A percentile compares a stretch with the other conserved stretches of the same genome.
These are phyloP conservation scores for Pomatorhinus ruficollis DNA, from an alignment of 2,113 vertebrate genomes.

Conservation along the genomic window DNA sequence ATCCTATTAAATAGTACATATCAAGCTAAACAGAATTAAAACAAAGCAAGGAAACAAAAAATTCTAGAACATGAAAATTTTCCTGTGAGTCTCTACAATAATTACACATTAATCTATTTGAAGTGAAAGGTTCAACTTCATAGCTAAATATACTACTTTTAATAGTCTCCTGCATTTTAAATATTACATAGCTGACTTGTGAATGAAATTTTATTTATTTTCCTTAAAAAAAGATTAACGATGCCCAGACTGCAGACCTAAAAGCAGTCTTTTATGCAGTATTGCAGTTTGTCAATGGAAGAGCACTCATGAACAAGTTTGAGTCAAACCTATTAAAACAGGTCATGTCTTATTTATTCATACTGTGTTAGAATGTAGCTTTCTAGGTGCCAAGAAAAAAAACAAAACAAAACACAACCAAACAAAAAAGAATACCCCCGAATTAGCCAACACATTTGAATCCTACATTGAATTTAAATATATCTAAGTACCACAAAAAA, in stretches of 20 bases:
- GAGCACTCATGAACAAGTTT: not conserved
- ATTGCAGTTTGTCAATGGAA: not conserved
- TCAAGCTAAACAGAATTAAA: not conserved
- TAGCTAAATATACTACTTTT: not conserved
- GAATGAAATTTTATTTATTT: not conserved
- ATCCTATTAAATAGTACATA: not conserved
- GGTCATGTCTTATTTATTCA: not conserved
- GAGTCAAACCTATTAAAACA: not conserved
- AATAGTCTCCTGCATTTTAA: not conserved
- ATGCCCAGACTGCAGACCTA: not conserved
- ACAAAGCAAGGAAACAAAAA: not conserved
- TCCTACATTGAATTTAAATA: not conserved
- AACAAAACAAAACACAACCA: not conserved
- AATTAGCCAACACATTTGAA: not conserved
- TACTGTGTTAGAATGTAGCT: not conserved
- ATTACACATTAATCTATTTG: not conserved
- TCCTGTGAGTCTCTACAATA: not conserved
- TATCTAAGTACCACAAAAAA: not conserved
- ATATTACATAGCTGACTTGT: not conserved
- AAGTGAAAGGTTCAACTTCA: not conserved
- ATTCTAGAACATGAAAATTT: not conserved
- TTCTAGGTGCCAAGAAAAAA: not conserved
- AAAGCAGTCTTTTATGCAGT: not conserved
- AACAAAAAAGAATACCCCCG: not conserved
- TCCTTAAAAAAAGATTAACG: not conserved